Conservation (phyloP, 2,797 vertebrate species). For the Molothrus ater region DNA sequence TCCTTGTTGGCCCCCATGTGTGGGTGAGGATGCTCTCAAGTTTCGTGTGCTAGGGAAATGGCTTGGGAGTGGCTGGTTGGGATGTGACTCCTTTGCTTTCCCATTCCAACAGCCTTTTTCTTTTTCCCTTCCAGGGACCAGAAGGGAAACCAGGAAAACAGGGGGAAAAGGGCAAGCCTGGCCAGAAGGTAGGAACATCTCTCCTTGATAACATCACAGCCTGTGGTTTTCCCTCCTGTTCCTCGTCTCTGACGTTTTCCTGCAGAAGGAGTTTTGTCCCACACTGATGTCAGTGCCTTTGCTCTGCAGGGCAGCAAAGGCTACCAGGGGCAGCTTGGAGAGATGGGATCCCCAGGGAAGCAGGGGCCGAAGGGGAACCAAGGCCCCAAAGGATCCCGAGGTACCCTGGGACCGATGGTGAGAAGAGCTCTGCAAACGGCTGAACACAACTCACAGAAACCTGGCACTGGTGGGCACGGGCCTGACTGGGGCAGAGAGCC, state of each 20-base stretch:
- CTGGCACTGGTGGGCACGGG: not conserved
- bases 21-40: not conserved
- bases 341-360: constrained; percentile 88
- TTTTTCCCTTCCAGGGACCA: constrained; percentile 80
- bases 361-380: constrained; percentile 86
- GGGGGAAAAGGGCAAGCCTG: constrained; percentile 90
- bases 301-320: constrained; percentile 90
- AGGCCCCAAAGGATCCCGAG: constrained; percentile 95
- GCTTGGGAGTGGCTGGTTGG: not conserved
- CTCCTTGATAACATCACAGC: fast-evolving
- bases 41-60: not conserved
- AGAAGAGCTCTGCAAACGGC: constrained; percentile 58
- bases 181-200: constrained; percentile 83
- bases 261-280: not conserved
- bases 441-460: not conserved
- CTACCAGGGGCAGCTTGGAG: constrained; percentile 90
- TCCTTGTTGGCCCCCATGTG: not conserved
- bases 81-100: not conserved
- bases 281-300: not conserved
- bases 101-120: not conserved
- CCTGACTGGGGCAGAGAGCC: not conserved
- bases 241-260: not conserved
- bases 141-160: constrained; percentile 95
- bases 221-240: not conserved
- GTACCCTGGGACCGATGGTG: constrained; percentile 94